Base-by-base conservation (phyloP, 2,888 invertebrate species). In the Biston stratarius region DNA sequence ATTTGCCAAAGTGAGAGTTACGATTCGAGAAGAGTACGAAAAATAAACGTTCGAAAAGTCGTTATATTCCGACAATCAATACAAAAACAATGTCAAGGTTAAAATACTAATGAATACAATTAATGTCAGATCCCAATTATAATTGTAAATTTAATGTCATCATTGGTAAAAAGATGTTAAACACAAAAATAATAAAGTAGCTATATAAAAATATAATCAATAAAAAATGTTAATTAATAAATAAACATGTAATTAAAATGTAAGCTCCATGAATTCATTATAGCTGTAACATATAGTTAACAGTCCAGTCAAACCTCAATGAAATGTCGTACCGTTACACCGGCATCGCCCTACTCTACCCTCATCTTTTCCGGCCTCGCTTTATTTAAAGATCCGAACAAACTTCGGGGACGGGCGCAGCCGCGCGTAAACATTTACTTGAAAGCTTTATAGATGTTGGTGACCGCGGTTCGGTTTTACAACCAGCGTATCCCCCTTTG, bases 381-480 rank as follows among this genome's bases (percentile, higher is more conserved):
- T 89, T 88, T 89, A 87, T 89, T 89, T 87, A 87, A 89, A 90
- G 88, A 85, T 86, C 83, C 78, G 81, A 83, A 76, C 77, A 75
- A 87, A 88, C 83, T 88, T 86, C 74, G 82, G 77, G 75, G 80
- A 76, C 83, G 79, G 69, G 78, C 77, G 84, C 88, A 82, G 83
- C 84, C 89, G 81, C 80, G 87, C 90, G 90, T 88, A 89, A 90
- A 90, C 89, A 88, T 90, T 91, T 84, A 85, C 90, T 89, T 83
- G 90, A 87, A 87, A 89, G 89, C 86, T 90, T 91, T 91, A 91
- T 90, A 87, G 90, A 87, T 85, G 91, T 90, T 87, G 85, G 87
- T 86, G 81, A 90, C 89, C 89, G 82, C 86, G 82, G 83, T 85
- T 85, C 79, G 84, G 84, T 85, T 86, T 85, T 84, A 84, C 83